phyloP scores from a whole-genome alignment of 2,113 vertebrate genomes.

The Prochilodus magdalenae region DNA sequence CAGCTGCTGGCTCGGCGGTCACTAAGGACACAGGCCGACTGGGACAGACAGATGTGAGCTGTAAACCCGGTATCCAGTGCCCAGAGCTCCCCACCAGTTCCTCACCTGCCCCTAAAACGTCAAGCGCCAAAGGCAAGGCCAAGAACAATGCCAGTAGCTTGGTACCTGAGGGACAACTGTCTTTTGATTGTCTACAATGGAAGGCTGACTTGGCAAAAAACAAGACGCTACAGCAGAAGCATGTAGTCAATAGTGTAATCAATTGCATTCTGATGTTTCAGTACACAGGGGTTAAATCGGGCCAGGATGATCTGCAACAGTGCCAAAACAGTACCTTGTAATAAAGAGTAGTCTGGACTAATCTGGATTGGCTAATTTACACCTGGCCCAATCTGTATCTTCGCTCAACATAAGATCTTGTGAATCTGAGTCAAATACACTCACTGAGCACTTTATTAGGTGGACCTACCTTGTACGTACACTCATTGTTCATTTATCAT shows the following conservation, averaged over 20 bases:
- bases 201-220: not conserved
- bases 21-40: slow-evolving; percentile 44
- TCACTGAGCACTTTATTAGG: no score
- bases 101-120: slow-evolving; percentile 37
- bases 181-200: not conserved
- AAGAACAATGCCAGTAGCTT: not conserved
- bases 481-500: no score
- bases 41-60: slow-evolving; percentile 54
- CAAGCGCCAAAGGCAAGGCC: not conserved
- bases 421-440: no score
- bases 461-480: no score
- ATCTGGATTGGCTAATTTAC: no score
- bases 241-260: not conserved
- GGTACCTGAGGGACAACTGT: slow-evolving; percentile 6
- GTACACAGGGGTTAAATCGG: not conserved
- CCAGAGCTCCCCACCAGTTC: slow-evolving; percentile 24
- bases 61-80: slow-evolving; percentile 34
- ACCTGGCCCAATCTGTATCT: no score
- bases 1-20: slow-evolving; percentile 52
- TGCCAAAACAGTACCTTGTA: no score
- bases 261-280: not conserved
- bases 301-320: no score
- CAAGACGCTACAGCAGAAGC: not conserved
- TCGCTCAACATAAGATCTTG: no score
- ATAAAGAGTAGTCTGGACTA: no score